These are phyloP conservation scores for Acrossocheilus fasciatus DNA, from an alignment of 2,797 vertebrate species.

Conservation along the genomic window DNA sequence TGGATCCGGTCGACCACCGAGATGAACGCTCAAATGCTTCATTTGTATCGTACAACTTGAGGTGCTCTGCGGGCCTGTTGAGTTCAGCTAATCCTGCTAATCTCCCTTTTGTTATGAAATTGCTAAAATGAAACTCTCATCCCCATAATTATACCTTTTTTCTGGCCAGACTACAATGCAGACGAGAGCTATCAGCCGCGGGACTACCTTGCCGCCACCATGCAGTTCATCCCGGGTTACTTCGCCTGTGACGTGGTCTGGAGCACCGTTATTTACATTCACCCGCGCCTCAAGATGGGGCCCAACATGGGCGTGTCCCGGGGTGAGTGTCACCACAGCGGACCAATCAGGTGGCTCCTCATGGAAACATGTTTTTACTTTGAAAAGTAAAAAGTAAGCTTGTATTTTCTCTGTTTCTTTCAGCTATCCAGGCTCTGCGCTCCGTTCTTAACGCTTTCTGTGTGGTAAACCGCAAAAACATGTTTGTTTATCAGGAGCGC, in stretches of 20 bases:
- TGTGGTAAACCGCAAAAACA: constrained; percentile 97
- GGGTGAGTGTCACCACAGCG: constrained; percentile 64
- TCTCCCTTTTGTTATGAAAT: constrained; percentile 31
- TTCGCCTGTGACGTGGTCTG: constrained; percentile 95
- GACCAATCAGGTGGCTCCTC: neutral
- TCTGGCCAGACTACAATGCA: constrained; percentile 84
- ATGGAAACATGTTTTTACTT: neutral
- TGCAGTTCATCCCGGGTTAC: constrained; percentile 97
- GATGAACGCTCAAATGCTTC: constrained; percentile 25
- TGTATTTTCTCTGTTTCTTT: constrained; percentile 24
- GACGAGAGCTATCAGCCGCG: constrained; percentile 96
- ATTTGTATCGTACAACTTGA: constrained; percentile 31
- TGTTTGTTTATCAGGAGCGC: constrained; percentile 99
- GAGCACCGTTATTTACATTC: constrained; percentile 95
- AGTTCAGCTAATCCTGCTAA: constrained; percentile 28
- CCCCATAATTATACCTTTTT: constrained; percentile 16
- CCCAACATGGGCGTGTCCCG: constrained; percentile 92
- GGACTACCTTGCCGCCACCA: constrained; percentile 96
- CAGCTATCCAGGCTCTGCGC: constrained; percentile 94
- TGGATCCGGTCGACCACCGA: constrained; percentile 51
- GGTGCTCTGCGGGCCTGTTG: constrained; percentile 15
- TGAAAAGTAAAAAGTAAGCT: neutral
- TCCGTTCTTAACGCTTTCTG: constrained; percentile 96
- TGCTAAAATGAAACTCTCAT: constrained; percentile 19
- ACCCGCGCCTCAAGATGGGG: constrained; percentile 97